A percentile compares a stretch with the other conserved stretches of the same genome.
Evolutionary conservation across 2,797 vertebrate genomes (phyloP).

Genomic region (Saguinus oedipus): DNA sequence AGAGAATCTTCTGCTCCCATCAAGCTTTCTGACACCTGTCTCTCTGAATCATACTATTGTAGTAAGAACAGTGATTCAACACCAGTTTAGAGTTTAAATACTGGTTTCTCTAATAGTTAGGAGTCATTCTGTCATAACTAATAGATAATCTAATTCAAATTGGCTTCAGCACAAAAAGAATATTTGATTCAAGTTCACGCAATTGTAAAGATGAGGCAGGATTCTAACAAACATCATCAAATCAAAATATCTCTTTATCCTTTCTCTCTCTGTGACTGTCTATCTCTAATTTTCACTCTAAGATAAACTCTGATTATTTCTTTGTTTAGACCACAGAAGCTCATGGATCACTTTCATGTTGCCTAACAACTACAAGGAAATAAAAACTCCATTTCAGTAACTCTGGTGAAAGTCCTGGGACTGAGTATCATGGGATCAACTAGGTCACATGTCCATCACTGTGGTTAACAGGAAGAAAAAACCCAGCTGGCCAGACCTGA

Average conservation of each 20-base stretch:
- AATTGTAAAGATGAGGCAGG: neutral
- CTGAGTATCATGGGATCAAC: neutral
- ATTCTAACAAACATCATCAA: neutral
- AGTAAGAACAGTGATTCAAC: neutral
- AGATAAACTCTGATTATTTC: neutral
- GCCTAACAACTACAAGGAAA: neutral
- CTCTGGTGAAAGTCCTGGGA: neutral
- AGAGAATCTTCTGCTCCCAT: neutral
- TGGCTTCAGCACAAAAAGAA: neutral
- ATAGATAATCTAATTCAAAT: constrained; percentile 16
- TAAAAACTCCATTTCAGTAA: neutral
- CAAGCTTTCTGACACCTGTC: neutral
- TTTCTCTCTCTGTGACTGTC: neutral
- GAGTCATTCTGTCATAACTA: neutral
- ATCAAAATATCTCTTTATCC: neutral
- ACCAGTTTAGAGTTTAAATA: neutral
- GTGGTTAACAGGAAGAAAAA: neutral
- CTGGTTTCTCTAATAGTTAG: neutral
- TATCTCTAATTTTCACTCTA: neutral
- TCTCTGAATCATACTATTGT: neutral
- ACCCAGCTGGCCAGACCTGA: neutral
- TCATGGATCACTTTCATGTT: neutral
- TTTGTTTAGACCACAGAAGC: neutral
- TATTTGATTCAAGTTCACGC: neutral
- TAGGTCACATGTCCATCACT: neutral